phyloP scores from a whole-genome alignment of 2,888 invertebrate species.

The Escarpia spicata region DNA sequence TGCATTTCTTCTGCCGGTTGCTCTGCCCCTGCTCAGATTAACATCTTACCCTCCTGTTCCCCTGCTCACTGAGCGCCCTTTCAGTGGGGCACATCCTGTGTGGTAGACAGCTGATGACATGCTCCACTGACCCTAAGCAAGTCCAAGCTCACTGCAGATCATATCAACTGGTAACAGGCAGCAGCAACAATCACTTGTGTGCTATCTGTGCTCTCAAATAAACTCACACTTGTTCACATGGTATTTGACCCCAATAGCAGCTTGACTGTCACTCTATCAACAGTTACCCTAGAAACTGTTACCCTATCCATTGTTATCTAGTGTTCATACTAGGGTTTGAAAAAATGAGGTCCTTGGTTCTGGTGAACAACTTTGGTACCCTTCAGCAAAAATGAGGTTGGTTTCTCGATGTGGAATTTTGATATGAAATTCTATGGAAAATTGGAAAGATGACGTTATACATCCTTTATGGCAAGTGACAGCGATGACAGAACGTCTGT shows the following conservation, averaged over 20 bases:
- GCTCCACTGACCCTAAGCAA: not conserved
- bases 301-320: too few relatives aligned
- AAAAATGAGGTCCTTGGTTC: too few relatives aligned
- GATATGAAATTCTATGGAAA: too few relatives aligned
- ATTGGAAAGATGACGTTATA: too few relatives aligned
- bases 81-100: slow-evolving; percentile 5
- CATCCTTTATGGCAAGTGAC: too few relatives aligned
- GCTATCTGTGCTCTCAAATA: not conserved
- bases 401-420: too few relatives aligned
- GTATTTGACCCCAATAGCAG: not conserved
- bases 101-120: not conserved
- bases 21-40: not conserved
- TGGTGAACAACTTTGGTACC: too few relatives aligned
- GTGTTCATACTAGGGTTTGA: too few relatives aligned
- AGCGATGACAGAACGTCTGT: too few relatives aligned
- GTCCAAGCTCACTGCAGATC: not conserved
- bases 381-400: too few relatives aligned
- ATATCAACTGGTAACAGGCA: not conserved
- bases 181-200: not conserved
- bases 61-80: not conserved
- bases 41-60: not conserved
- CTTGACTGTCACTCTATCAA: not conserved
- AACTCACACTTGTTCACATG: not conserved
- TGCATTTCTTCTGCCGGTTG: not conserved
- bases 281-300: not conserved